Evolutionary conservation across 2,797 vertebrate genomes (phyloP).

Genomic region (Silurus lanzhouensis): DNA sequence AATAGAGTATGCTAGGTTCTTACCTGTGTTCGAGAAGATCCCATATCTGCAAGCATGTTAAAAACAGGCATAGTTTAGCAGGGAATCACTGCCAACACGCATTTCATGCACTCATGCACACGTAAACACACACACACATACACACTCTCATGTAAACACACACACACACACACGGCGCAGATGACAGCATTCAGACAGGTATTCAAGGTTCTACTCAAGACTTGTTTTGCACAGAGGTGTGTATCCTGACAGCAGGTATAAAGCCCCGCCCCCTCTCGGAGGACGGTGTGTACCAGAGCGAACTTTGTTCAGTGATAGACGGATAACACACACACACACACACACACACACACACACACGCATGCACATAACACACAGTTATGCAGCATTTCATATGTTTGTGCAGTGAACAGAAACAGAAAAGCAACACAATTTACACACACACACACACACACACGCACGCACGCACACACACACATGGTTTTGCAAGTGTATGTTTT

Average conservation of each 20-base stretch:
- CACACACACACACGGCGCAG: constrained; percentile 62
- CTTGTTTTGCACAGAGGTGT: constrained; percentile 69
- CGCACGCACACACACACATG: no score
- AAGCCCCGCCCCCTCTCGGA: constrained; percentile 44
- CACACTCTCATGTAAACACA: constrained; percentile 31
- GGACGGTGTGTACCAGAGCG: constrained; percentile 32
- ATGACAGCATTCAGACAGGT: constrained; percentile 60
- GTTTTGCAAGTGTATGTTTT: not conserved
- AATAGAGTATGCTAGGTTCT: constrained; percentile 60
- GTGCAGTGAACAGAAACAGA: not conserved
- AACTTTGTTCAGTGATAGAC: constrained; percentile 33
- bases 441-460: constrained; percentile 16
- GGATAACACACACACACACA: constrained; percentile 25
- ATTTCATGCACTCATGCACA: constrained; percentile 29
- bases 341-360: constrained; percentile 20
- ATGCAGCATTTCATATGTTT: not conserved
- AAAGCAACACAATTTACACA: not conserved
- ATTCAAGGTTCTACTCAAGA: not conserved
- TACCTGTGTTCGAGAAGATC: constrained; percentile 87
- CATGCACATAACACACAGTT: constrained; percentile 1
- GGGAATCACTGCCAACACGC: constrained; percentile 54
- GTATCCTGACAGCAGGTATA: constrained; percentile 74
- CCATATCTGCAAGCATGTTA: constrained; percentile 92
- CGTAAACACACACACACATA: constrained; percentile 52
- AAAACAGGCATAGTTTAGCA: constrained; percentile 89